Conservation (phyloP, 2,113 vertebrate genomes). For the Sylvilagus bachmani region DNA sequence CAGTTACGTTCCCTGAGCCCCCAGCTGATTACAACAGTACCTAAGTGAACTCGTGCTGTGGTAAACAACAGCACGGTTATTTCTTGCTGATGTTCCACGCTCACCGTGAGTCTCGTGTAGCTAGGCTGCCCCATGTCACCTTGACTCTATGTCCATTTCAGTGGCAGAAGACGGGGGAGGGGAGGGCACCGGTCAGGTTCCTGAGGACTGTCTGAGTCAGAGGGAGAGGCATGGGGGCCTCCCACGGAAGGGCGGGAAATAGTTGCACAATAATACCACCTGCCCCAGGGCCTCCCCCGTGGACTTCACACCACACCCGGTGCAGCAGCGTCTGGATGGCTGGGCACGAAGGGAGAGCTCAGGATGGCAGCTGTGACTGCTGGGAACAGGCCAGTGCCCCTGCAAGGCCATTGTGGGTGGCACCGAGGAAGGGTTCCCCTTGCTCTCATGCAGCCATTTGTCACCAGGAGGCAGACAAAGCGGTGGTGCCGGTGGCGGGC, state of each 20-base stretch:
- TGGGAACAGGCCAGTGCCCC: not conserved
- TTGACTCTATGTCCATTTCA: not conserved
- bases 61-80: not conserved
- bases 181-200: no score
- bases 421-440: not conserved
- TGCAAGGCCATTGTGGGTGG: not conserved
- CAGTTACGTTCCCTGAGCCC: not conserved
- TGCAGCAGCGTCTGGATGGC: not conserved
- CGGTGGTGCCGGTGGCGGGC: rapidly evolving
- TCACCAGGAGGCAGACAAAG: not conserved
- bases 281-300: not conserved
- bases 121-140: not conserved
- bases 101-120: not conserved
- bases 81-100: not conserved
- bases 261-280: not conserved
- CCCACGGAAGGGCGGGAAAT: not conserved
- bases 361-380: not conserved
- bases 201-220: not conserved
- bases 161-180: no score
- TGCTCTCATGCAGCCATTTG: not conserved
- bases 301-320: not conserved
- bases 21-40: not conserved
- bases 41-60: not conserved
- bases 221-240: not conserved
- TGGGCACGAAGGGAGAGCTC: not conserved